Base-by-base conservation (phyloP, 2,888 invertebrate genomes). In the Cataglyphis albicans region DNA sequence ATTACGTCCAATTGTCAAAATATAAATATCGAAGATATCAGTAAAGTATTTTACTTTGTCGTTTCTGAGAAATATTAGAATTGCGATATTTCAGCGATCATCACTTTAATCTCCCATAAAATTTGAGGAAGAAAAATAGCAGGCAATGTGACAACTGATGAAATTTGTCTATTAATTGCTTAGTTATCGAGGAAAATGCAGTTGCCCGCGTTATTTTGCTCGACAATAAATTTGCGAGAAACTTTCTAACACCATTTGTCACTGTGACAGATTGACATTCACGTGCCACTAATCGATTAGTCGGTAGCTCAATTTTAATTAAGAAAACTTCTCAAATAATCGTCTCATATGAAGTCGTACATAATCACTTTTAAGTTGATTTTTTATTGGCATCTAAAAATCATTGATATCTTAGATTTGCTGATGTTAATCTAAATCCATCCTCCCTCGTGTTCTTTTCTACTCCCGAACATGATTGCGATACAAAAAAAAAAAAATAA, bases 271-370 rank as follows among this genome's bases (percentile, higher is more conserved):
- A 64, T 64, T 21, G 63, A 44, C 18, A 75, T 35, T 10, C 21
- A 48, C 4, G 21, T 32, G 32, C 32, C 32, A 3, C 35, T 52
- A 29, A 25, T 15, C 55, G 52, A 65, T 75, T 65, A 76, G 55
- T 76, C 52, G 18, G 15, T n/a, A 55, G 48, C 12, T 75, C 21
- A 25, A 67, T 67, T 75, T 52, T 15, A 12, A 55, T 76, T 57
- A 57, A 44, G 1, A 18, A 18, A 21, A 70, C 10, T 1, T 35
- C 12, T 67, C 29, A 38, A 7, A 52, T 21, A 25, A 12, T 48
- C 25, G 29, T 55, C 5, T 44, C 15, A 57, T 15, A 21, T 7
- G 10, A 55, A 18, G 15, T 44, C 15, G 4, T 48, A 48, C 18
- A 48, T 15, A 32, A 32, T 32, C 18, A 65, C 4, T n/a, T 21